A percentile compares a stretch with the other conserved stretches of the same genome.
Evolutionary conservation across 2,888 invertebrate genomes (phyloP).

Genomic region (Agriopis leucophaearia): DNA sequence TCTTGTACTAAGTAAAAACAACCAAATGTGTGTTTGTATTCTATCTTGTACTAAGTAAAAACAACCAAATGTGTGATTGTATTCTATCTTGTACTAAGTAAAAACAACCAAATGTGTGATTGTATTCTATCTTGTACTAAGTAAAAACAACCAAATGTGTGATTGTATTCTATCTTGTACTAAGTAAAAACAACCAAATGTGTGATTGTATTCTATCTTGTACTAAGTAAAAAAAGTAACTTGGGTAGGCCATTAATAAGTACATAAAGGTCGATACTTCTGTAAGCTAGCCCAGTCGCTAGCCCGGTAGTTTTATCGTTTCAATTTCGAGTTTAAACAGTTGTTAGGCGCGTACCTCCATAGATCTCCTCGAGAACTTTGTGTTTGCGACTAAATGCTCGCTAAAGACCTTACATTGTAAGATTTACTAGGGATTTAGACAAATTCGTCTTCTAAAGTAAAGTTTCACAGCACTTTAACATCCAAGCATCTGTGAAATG

Average conservation of each 20-base stretch:
- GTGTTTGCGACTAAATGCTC: conserved; percentile 20
- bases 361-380: conserved; percentile 22
- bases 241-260: not conserved
- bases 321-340: conserved; percentile 14
- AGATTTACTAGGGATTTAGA: conserved; percentile 17
- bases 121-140: no score
- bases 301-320: conserved; percentile 5
- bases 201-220: no score
- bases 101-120: no score
- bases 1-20: no score
- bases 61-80: no score
- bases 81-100: no score
- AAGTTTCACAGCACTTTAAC: conserved; percentile 10
- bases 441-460: conserved; percentile 1
- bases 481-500: conserved; percentile 6
- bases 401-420: conserved; percentile 15
- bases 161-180: no score
- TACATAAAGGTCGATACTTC: conserved; percentile 1
- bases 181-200: no score
- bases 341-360: conserved; percentile 14
- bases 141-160: no score
- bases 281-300: not conserved
- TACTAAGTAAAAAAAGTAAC: no score
- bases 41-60: no score
- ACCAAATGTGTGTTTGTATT: no score